A percentile compares a stretch with the other conserved stretches of the same genome.
These are phyloP conservation scores for Lepilemur ruficaudatus DNA, from an alignment of 2,797 vertebrate genomes.

Conservation along the genomic window DNA sequence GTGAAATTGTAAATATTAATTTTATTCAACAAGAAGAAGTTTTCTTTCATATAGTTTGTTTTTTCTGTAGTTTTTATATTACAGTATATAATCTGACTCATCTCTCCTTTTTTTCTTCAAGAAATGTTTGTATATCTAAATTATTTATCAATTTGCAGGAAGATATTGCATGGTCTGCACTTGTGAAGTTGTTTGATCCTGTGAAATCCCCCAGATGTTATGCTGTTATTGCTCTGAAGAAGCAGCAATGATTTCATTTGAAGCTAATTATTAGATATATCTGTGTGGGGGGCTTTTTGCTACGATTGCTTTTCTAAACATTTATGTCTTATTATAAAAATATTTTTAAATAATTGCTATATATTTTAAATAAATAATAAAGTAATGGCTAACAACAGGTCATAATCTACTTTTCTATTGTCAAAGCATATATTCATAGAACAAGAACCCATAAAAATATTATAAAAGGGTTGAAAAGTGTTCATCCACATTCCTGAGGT, in stretches of 20 bases:
- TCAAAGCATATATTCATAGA: background rate
- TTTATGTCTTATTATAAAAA: conserved; percentile 29
- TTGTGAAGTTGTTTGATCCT: conserved; percentile 89
- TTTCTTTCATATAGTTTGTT: conserved; percentile 54
- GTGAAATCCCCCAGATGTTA: conserved; percentile 89
- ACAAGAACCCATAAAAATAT: conserved; percentile 2
- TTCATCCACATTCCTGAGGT: background rate
- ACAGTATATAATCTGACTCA: conserved; percentile 23
- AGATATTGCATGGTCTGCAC: conserved; percentile 84
- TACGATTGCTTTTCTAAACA: conserved; percentile 61
- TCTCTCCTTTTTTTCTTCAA: conserved; percentile 62
- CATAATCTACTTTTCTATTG: conserved; percentile 40
- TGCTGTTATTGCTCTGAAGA: conserved; percentile 87
- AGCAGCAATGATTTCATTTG: conserved; percentile 67
- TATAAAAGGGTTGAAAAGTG: background rate
- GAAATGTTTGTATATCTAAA: conserved; percentile 65
- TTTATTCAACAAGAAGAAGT: conserved; percentile 37
- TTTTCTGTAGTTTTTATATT: conserved; percentile 44
- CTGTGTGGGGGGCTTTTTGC: conserved; percentile 43
- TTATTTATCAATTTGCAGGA: conserved; percentile 83
- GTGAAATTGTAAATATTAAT: conserved; percentile 28
- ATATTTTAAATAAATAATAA: conserved; percentile 61
- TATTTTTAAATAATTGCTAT: conserved; percentile 57
- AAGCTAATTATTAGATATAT: conserved; percentile 64
- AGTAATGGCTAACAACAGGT: conserved; percentile 19